Evolutionary conservation across 64 coral and sea anemone genomes (phyloP), one percentile per base, ranked within the genome.

Genomic region (Trachythela sp.): DNA sequence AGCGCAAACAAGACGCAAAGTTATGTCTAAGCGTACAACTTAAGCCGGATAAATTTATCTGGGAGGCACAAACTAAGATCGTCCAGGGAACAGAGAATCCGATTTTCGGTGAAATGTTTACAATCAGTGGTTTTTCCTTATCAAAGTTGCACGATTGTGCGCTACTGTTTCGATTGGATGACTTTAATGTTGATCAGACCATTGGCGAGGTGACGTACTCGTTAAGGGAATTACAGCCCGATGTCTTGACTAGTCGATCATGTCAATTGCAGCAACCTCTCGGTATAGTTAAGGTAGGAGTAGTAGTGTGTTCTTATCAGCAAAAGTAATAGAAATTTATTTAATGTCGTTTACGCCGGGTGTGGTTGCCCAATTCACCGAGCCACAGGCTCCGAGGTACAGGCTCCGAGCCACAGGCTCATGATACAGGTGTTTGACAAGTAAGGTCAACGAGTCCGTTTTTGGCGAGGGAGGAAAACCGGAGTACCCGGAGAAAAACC

Each of bases 81-180:
- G 30, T 80, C 20, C 75, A 80, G 30, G 75, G 75, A 80, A 80
- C 75, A 34, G 75, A 80, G 75, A 80, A 80, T 80, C 75, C 75
- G 35, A 80, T 80, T 34, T 80, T 80, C 35, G 75, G 75, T 6
- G 75, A 80, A 18, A 80, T 80, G 31, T 80, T 80, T 22, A 80
- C 75, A 17, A 80, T 80, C 0, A 80, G 75, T 37, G 75, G 75
- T 39, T 80, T 80, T 8, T 80, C 75, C 1, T 36, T 80, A 39
- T 80, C 75, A 36, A 80, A 80, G 75, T 80, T 80, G 75, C 75
- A 80, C 75, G 75, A 80, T 22, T 80, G 75, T 22, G 75, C 75
- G 9, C 34, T 80, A 8, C 30, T 80, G 30, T 80, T 80, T 22
- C 30, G 33, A 35, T 22, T 80, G 33, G 35, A 80, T 14, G 75